phyloP scores from a whole-genome alignment of 2,797 vertebrate species.

The Miichthys miiuy region DNA sequence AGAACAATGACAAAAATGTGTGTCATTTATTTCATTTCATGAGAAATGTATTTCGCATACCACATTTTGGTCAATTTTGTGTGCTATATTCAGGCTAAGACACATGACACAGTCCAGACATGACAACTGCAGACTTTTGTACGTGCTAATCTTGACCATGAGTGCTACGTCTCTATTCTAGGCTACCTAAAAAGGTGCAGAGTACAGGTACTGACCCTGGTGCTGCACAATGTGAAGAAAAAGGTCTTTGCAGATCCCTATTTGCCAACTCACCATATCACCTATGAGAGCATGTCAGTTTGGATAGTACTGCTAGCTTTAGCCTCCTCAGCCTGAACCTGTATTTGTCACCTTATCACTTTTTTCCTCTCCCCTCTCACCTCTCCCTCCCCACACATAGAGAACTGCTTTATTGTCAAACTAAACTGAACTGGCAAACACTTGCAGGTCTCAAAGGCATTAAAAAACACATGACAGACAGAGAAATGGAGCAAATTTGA shows the following conservation, averaged over 20 bases:
- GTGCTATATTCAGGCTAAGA: not conserved
- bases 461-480: conserved; percentile 67
- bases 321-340: not conserved
- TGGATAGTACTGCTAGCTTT: not conserved
- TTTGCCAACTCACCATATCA: not conserved
- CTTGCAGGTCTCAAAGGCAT: conserved; percentile 61
- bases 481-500: conserved; percentile 57
- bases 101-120: not conserved
- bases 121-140: not conserved
- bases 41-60: not conserved
- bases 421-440: conserved; percentile 47
- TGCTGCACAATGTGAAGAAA: not conserved
- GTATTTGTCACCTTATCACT: conserved; percentile 3
- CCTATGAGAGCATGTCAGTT: conserved; percentile 1
- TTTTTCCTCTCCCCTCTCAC: not conserved
- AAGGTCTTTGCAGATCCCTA: not conserved
- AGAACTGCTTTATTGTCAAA: conserved; percentile 59
- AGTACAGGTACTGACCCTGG: not conserved
- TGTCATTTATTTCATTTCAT: not conserved
- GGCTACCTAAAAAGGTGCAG: not conserved
- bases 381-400: conserved; percentile 14
- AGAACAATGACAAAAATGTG: conserved; percentile 1
- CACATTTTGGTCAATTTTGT: not conserved
- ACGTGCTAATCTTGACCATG: not conserved
- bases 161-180: not conserved